Conservation (phyloP, 1,140 invertebrate genomes). For the Monomorium pharaonis region DNA sequence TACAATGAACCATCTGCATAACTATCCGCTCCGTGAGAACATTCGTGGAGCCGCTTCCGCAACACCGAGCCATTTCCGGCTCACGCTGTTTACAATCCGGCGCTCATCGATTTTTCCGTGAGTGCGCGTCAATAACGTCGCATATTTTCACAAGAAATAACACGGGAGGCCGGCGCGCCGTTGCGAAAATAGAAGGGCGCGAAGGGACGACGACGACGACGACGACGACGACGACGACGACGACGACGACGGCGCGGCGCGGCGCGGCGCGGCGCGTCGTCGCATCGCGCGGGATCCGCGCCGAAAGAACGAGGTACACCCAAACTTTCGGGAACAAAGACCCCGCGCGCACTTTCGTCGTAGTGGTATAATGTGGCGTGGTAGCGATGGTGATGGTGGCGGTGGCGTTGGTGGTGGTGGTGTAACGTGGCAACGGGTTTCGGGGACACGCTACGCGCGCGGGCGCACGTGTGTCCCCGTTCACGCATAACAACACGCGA, state of each 20-base stretch:
- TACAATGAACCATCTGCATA: constrained; percentile 3
- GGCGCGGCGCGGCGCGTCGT: no score
- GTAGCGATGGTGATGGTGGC: constrained; percentile 28
- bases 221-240: no score
- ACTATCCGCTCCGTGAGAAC: constrained; percentile 21
- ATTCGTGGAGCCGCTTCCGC: background rate
- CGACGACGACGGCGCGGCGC: no score
- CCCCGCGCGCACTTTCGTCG: constrained; percentile 20
- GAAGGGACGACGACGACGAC: constrained; percentile 44
- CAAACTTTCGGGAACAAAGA: constrained; percentile 75
- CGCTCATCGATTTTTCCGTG: constrained; percentile 56
- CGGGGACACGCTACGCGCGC: constrained; percentile 60
- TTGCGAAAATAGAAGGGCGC: constrained; percentile 66
- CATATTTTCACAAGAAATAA: constrained; percentile 52
- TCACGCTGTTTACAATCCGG: constrained; percentile 36
- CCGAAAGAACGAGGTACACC: constrained; percentile 69
- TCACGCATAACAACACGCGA: constrained; percentile 29
- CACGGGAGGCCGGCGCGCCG: background rate
- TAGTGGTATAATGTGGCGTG: background rate
- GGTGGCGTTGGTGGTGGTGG: background rate
- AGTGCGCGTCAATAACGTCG: constrained; percentile 26
- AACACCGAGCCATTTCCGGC: background rate
- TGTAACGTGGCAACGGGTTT: constrained; percentile 49
- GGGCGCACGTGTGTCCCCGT: constrained; percentile 40
- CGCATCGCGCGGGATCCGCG: constrained; percentile 31